Percentiles rank a stretch among this genome's conserved stretches.
Evolutionary conservation across 2,113 vertebrate species (phyloP).

Genomic region (Rissa tridactyla): DNA sequence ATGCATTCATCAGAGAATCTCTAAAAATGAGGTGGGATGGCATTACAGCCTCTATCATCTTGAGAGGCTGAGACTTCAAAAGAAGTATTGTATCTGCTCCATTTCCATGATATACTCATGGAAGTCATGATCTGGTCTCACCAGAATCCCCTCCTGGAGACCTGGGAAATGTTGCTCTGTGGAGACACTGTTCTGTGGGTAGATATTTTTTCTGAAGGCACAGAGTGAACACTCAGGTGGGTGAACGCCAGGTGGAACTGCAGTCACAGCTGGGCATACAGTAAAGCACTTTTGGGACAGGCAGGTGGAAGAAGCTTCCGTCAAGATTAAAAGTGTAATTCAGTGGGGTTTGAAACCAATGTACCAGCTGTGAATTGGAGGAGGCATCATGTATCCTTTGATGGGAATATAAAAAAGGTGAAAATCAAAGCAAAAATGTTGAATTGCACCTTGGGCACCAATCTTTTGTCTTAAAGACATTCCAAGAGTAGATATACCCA

Average conservation of each 20-base stretch:
- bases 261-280: slow-evolving; percentile 3
- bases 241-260: neutral
- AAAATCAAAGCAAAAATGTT: slow-evolving; percentile 58
- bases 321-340: neutral
- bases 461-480: slow-evolving; percentile 21
- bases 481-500: slow-evolving; percentile 1
- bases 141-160: neutral
- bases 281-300: neutral
- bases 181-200: neutral
- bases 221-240: neutral
- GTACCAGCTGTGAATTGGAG: slow-evolving; percentile 1
- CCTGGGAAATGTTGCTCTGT: neutral
- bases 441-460: neutral
- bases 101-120: neutral
- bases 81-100: neutral
- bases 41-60: neutral
- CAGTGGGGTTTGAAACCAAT: slow-evolving; percentile 5
- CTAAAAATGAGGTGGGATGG: neutral
- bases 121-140: neutral
- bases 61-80: neutral
- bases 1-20: neutral
- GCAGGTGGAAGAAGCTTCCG: neutral
- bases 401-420: slow-evolving; percentile 1
- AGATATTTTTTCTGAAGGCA: neutral
- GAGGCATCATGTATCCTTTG: neutral